Conservation (phyloP, 2,113 vertebrate species). For the Scalopus aquaticus region DNA sequence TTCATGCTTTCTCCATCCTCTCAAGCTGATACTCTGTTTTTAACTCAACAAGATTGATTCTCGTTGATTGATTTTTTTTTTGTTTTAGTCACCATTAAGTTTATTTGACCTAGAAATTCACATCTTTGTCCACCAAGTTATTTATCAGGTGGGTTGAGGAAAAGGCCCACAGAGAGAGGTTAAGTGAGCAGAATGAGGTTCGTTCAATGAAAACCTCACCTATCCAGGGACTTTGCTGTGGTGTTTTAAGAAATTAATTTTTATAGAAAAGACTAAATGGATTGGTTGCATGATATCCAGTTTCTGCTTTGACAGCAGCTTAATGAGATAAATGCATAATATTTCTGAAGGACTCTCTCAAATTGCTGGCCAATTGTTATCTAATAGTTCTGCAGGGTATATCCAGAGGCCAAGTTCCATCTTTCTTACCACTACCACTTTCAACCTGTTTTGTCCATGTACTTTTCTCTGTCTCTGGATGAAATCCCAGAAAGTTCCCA, state of each 20-base stretch:
- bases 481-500: not conserved
- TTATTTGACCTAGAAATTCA: not conserved
- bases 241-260: not conserved
- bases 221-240: not conserved
- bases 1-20: not conserved
- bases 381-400: not conserved
- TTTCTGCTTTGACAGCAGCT: not conserved
- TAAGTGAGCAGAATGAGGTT: not conserved
- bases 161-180: not conserved
- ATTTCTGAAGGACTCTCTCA: not conserved
- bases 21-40: not conserved
- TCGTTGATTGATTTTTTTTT: too few relatives aligned
- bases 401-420: not conserved
- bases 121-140: not conserved
- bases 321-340: not conserved
- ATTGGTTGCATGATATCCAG: not conserved
- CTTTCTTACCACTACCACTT: not conserved
- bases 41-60: not conserved
- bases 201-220: not conserved
- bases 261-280: not conserved
- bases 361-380: rapidly evolving
- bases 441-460: not conserved
- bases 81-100: not conserved
- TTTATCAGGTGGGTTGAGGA: not conserved
- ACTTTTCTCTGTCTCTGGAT: not conserved